These are phyloP conservation scores for Malurus alboscapulatus DNA, from an alignment of 2,113 vertebrate species.

Conservation along the genomic window DNA sequence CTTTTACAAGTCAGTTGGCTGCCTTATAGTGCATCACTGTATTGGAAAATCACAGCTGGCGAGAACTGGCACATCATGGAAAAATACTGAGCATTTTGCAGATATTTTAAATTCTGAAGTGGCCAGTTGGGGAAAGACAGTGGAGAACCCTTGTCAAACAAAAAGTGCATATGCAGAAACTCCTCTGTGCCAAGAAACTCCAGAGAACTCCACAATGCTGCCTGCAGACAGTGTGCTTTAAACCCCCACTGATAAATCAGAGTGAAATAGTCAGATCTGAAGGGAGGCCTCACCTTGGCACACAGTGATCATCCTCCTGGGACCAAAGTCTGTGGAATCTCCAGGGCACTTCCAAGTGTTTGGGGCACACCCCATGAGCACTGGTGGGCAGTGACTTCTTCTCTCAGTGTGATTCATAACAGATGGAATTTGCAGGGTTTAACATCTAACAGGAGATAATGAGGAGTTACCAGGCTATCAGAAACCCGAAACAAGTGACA, in stretches of 20 bases:
- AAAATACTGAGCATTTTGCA: not conserved
- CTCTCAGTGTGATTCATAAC: not conserved
- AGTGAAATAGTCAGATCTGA: not conserved
- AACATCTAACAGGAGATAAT: not conserved
- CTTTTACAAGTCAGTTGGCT: constrained; percentile 35
- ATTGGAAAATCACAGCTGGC: constrained; percentile 40
- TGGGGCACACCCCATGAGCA: not conserved
- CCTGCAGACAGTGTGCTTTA: not conserved
- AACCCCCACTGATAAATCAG: not conserved
- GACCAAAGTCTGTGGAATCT: not conserved
- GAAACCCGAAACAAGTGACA: not conserved
- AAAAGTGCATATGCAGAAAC: not conserved
- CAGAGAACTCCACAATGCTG: not conserved
- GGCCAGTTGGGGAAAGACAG: not conserved
- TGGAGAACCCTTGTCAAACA: not conserved
- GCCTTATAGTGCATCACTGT: not conserved
- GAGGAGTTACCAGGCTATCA: not conserved
- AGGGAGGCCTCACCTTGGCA: not conserved
- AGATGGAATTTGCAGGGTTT: not conserved
- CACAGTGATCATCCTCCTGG: not conserved
- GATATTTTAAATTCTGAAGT: constrained; percentile 2
- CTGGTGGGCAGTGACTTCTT: not conserved
- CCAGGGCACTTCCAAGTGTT: not conserved
- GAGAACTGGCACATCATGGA: not conserved
- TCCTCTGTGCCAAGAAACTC: not conserved